Conservation (phyloP, 2,113 vertebrate species). For the Pithys albifrons region DNA sequence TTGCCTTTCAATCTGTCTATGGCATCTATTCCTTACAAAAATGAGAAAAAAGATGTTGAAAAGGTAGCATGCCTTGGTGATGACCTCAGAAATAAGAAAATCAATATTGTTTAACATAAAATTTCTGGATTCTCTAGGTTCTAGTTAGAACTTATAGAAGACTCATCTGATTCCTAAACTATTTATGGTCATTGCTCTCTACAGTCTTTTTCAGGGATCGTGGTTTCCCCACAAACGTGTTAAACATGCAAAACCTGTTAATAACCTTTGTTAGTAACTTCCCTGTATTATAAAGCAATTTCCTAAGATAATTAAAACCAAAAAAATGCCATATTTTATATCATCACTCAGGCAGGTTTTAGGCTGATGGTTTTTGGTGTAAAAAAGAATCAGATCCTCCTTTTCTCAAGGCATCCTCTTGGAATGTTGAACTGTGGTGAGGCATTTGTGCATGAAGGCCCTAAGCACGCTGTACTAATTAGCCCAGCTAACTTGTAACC, state of each 20-base stretch:
- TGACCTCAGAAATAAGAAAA: neutral
- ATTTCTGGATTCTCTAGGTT: neutral
- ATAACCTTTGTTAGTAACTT: neutral
- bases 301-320: neutral
- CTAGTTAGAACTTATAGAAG: neutral
- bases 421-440: neutral
- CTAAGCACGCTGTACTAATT: neutral
- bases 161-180: neutral
- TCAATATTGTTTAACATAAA: neutral
- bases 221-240: neutral
- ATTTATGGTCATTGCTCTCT: neutral
- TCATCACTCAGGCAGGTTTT: neutral
- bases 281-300: neutral
- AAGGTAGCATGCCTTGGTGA: neutral
- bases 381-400: neutral
- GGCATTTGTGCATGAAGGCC: neutral
- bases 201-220: neutral
- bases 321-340: neutral
- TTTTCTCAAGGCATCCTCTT: neutral
- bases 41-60: neutral
- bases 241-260: neutral
- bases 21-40: neutral
- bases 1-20: neutral
- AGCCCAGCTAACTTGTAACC: neutral
- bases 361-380: neutral